Evolutionary conservation across 1,140 invertebrate species (phyloP).

Genomic region (Ladona fulva): DNA sequence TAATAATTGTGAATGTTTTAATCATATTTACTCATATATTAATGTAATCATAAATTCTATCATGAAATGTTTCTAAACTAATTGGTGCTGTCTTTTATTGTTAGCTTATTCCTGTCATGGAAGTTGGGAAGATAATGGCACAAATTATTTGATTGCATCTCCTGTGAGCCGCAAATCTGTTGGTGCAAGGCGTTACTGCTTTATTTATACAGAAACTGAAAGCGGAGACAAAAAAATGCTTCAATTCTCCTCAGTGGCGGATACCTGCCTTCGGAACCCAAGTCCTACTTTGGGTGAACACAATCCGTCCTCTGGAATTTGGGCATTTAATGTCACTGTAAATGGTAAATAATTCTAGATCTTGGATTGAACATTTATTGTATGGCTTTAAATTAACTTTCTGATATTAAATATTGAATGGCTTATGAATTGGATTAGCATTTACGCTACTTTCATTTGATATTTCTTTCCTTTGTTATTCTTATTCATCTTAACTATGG

Average conservation of each 20-base stretch:
- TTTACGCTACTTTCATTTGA: too few relatives aligned
- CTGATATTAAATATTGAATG: too few relatives aligned
- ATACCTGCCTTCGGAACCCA: slow-evolving; percentile 42
- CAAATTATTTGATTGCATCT: slow-evolving; percentile 66
- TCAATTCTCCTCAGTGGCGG: slow-evolving; percentile 41
- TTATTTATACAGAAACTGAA: slow-evolving; percentile 40
- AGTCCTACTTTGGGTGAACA: slow-evolving; percentile 31
- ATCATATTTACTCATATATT: too few relatives aligned
- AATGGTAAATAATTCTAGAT: too few relatives aligned
- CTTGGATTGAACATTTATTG: too few relatives aligned
- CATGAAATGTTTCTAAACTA: too few relatives aligned
- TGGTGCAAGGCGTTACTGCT: slow-evolving; percentile 43
- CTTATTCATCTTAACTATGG: too few relatives aligned
- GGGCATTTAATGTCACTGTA: slow-evolving; percentile 47
- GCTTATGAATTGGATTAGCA: too few relatives aligned
- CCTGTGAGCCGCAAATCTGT: slow-evolving; percentile 47
- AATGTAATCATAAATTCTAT: too few relatives aligned
- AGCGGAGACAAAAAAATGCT: slow-evolving; percentile 35
- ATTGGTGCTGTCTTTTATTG: slow-evolving; percentile 22
- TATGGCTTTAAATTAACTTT: too few relatives aligned
- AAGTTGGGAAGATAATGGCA: slow-evolving; percentile 59
- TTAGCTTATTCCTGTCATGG: slow-evolving; percentile 79
- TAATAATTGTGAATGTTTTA: too few relatives aligned
- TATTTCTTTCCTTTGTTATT: too few relatives aligned
- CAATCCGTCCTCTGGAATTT: slow-evolving; percentile 26